Base-by-base conservation (phyloP, 2,113 vertebrate genomes). In the Nothocercus julius region DNA sequence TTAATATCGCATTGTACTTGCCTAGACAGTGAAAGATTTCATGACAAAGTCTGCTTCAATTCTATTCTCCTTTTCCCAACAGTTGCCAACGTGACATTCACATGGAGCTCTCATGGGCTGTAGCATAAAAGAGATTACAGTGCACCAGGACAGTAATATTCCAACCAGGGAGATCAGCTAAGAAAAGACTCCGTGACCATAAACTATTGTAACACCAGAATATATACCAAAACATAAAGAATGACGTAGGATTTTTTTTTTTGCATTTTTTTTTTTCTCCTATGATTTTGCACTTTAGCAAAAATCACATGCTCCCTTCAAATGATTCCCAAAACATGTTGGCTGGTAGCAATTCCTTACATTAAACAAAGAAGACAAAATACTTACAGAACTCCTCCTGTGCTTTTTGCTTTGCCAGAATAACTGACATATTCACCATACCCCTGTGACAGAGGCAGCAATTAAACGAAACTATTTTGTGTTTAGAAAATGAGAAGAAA, bases 81-180 rank as follows among this genome's bases (percentile, higher is more conserved):
- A 30, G 32, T 47, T 85, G 38, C 58, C 66, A n/a, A 90, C 0
- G 3, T 14, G 15, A 54, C 12, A 77, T 28, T 42, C 53, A 56
- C 40, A 85, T 1, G 0, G 16, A 70, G 24, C 4, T 83, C 20
- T 77, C 75, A 63, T 0, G 1, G n/a, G 22, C 11, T 82, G 5
- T n/a, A 56, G 45, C 49, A 67, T 7, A 53, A 53, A 54, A 44
- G 53, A 75, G 18, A 85, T 61, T 25, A 74, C 4, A 45, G 24
- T 21, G 9, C n/a, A 87, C 18, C 22, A 69, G 11, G 18, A 25
- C 63, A 32, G 5, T 58, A 9, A 24, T 27, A 30, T 3, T 21
- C 16, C 9, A 88, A 12, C 11, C 36, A 59, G 24, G 7, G 20
- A 77, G 30, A 69, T 61, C 30, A 53, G n/a, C 1, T 5, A 85